A percentile compares a stretch with the other conserved stretches of the same genome.
Evolutionary conservation across 2,797 vertebrate species (phyloP).

Genomic region (Thalassophryne amazonica): DNA sequence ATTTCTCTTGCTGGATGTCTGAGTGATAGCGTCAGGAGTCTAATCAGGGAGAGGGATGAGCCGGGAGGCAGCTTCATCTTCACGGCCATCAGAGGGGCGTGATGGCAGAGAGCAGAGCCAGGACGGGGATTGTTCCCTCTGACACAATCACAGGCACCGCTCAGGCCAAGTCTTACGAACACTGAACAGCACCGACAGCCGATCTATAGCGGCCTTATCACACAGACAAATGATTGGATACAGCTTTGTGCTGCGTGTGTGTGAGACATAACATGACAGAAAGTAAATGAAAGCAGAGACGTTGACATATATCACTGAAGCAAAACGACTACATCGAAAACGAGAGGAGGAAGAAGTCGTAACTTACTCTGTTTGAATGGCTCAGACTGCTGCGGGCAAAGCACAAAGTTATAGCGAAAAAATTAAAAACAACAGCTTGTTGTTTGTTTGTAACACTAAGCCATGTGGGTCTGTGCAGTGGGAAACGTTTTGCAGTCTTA

Average conservation of each 20-base stretch:
- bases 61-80: constrained; percentile 63
- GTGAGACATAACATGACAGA: constrained; percentile 34
- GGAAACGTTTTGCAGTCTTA: too few relatives aligned
- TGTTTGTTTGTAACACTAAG: too few relatives aligned
- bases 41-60: constrained; percentile 72
- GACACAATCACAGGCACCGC: constrained; percentile 49
- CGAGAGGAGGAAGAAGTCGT: constrained; percentile 20
- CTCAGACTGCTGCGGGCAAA: constrained; percentile 67
- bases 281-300: constrained; percentile 36
- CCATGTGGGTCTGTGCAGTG: too few relatives aligned
- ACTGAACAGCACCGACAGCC: constrained; percentile 32
- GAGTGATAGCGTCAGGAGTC: constrained; percentile 67
- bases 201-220: constrained; percentile 39
- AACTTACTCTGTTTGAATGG: constrained; percentile 73
- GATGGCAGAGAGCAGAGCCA: constrained; percentile 36
- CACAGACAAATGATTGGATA: constrained; percentile 44
- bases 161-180: constrained; percentile 33
- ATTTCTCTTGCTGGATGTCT: constrained; percentile 70
- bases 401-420: constrained; percentile 48
- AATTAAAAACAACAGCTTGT: too few relatives aligned
- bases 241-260: constrained; percentile 20
- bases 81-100: constrained; percentile 45
- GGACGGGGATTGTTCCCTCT: constrained; percentile 43
- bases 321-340: constrained; percentile 40
- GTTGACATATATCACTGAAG: constrained; percentile 23